These are phyloP conservation scores for Hydrochoerus hydrochaeris DNA, from an alignment of 2,113 vertebrate genomes.

Conservation along the genomic window DNA sequence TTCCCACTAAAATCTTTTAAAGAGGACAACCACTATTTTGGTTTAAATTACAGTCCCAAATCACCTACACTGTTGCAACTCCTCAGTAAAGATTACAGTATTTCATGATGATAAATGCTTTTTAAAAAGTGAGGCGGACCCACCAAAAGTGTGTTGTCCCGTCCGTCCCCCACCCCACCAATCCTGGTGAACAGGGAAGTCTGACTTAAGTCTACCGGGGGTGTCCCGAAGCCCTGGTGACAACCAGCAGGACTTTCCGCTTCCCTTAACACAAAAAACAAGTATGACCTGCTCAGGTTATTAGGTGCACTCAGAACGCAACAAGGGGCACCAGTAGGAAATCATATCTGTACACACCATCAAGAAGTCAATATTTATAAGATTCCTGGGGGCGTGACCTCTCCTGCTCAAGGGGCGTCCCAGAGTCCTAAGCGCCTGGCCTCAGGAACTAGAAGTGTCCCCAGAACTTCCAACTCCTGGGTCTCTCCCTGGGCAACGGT, in stretches of 20 bases:
- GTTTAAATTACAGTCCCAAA: not conserved
- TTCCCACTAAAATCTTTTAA: not conserved
- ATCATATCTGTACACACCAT: slow-evolving; percentile 49
- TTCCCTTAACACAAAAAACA: slow-evolving; percentile 40
- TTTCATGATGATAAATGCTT: not conserved
- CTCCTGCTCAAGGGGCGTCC: slow-evolving; percentile 14
- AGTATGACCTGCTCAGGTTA: slow-evolving; percentile 55
- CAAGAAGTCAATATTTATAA: slow-evolving; percentile 66
- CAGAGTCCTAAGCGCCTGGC: not conserved
- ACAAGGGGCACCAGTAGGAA: slow-evolving; percentile 46
- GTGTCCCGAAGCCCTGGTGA: not conserved
- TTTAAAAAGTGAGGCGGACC: not conserved
- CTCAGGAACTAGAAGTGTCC: not conserved
- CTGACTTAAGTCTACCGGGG: not conserved
- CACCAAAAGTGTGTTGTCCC: not conserved
- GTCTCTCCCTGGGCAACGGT: not conserved
- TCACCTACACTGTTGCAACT: not conserved
- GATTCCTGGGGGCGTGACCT: slow-evolving; percentile 9
- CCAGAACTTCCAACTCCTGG: not conserved
- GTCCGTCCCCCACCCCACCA: too few relatives aligned
- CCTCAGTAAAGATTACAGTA: not conserved
- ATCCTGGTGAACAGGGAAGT: not conserved
- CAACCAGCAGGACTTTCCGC: not conserved
- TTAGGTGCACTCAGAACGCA: not conserved
- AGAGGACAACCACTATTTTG: not conserved